A percentile compares a stretch with the other conserved stretches of the same genome.
Conservation (phyloP, 2,797 vertebrate species). For the Alexandromys oeconomus region DNA sequence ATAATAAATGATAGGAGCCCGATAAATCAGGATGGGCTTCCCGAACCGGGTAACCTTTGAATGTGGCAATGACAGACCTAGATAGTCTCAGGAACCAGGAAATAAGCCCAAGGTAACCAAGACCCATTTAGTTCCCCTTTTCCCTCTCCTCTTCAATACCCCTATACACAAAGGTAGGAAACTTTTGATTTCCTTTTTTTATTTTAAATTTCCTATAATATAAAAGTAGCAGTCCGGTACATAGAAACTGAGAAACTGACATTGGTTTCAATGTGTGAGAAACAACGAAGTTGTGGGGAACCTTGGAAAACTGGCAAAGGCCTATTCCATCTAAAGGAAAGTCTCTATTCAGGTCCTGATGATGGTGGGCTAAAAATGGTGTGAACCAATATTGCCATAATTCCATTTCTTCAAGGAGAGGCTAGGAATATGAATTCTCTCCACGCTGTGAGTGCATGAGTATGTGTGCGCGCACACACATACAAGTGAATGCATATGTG, state of each 20-base stretch:
- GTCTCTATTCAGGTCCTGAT: background rate
- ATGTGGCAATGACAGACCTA: background rate
- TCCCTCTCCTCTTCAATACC: background rate
- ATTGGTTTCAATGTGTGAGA: background rate
- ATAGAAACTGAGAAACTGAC: background rate
- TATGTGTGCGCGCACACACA: background rate
- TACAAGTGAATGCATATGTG: background rate
- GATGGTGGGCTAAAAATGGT: background rate
- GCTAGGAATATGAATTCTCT: background rate
- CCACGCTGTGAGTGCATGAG: no score
- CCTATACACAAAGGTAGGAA: background rate
- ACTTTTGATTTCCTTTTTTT: background rate
- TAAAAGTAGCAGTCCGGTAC: background rate
- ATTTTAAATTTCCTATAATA: background rate
- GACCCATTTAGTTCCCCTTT: background rate
- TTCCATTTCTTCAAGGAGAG: slow-evolving; percentile 25
- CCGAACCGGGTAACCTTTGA: background rate
- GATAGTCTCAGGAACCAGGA: background rate
- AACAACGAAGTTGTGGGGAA: background rate
- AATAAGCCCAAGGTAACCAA: background rate
- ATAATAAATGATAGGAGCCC: background rate
- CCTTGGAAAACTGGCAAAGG: background rate
- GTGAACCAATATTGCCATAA: background rate
- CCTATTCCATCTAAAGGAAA: background rate
- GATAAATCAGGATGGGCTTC: background rate